Conservation (phyloP, 2,113 vertebrate genomes). For the Sceloporus tristichus region DNA sequence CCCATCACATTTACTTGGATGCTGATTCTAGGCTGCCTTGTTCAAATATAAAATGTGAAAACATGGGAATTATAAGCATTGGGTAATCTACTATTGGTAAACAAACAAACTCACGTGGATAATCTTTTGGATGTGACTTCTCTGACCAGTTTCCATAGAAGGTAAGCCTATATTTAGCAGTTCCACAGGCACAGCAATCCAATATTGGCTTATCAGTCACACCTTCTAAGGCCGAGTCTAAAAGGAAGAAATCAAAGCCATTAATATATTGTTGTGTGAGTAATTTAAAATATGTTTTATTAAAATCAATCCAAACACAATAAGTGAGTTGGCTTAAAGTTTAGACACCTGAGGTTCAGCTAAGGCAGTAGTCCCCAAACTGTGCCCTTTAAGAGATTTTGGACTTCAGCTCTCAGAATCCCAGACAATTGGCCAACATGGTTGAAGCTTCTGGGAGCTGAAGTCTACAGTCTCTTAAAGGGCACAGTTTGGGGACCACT, state of each 20-base stretch:
- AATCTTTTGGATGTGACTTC: slow-evolving; percentile 95
- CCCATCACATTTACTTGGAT: neutral
- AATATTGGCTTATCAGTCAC: slow-evolving; percentile 83
- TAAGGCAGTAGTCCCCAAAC: too few relatives aligned
- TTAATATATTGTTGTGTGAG: neutral
- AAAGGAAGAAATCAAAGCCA: slow-evolving; percentile 44
- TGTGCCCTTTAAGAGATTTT: too few relatives aligned
- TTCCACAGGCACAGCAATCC: slow-evolving; percentile 96
- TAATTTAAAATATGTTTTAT: neutral
- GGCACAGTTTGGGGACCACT: too few relatives aligned
- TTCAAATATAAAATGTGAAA: neutral
- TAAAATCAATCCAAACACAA: neutral
- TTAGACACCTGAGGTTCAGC: too few relatives aligned
- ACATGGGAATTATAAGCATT: neutral
- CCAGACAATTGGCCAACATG: too few relatives aligned
- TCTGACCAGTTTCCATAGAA: slow-evolving; percentile 99
- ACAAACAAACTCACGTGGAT: slow-evolving; percentile 87
- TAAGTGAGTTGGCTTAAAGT: neutral
- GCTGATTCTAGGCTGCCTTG: neutral
- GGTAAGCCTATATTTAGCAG: slow-evolving; percentile 95
- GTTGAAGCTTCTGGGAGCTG: too few relatives aligned
- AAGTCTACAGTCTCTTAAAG: too few relatives aligned
- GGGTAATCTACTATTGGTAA: neutral
- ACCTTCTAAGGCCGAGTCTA: slow-evolving; percentile 82
- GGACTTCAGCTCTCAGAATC: too few relatives aligned